Evolutionary conservation across 2,797 vertebrate species (phyloP).

Genomic region (Gymnothorax javanicus): DNA sequence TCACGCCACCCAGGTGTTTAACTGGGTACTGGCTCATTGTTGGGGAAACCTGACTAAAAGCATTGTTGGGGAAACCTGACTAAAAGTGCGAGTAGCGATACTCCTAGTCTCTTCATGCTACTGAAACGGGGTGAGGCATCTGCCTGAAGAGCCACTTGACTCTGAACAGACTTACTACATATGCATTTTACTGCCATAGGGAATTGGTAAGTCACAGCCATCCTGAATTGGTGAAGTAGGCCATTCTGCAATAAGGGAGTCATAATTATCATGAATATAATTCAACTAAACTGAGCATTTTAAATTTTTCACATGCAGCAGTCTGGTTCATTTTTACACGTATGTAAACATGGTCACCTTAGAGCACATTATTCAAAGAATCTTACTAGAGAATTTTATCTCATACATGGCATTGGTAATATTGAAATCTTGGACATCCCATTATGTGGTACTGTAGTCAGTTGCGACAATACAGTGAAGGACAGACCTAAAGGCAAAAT

Average conservation of each 20-base stretch:
- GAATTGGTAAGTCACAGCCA: neutral
- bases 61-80: no score
- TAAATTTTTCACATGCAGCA: neutral
- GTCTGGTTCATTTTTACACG: neutral
- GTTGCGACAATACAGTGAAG: neutral
- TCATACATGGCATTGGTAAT: neutral
- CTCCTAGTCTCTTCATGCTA: neutral
- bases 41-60: no score
- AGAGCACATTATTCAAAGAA: neutral
- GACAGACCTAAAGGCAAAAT: neutral
- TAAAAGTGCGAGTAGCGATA: no score
- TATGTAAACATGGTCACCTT: neutral
- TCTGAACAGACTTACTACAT: neutral
- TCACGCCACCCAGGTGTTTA: no score
- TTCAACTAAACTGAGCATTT: neutral
- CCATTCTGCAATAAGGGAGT: neutral
- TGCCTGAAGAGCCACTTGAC: no score
- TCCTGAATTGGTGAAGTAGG: neutral
- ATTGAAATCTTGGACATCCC: neutral
- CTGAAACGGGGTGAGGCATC: neutral
- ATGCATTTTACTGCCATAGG: neutral
- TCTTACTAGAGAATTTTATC: neutral
- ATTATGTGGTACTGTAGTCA: neutral
- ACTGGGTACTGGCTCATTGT: no score
- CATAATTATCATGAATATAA: neutral